Conservation (phyloP, 2,888 invertebrate species). For the Tigriopus californicus region DNA sequence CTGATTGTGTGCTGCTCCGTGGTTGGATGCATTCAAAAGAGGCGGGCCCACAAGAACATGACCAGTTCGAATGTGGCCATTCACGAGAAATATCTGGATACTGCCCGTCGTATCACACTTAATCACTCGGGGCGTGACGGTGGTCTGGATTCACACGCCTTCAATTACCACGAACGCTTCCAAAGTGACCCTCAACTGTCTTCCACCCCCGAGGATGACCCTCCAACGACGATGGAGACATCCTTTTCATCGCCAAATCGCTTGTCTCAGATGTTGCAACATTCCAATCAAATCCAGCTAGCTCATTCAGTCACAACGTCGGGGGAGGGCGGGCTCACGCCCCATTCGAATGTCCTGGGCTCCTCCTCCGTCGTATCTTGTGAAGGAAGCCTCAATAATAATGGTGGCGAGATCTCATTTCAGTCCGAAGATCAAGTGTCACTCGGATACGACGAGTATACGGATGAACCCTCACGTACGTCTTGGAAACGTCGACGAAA, state of each 20-base stretch:
- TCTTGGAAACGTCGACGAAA: constrained; percentile 9
- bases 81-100: constrained; percentile 9
- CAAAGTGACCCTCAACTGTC: background rate
- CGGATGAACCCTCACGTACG: constrained; percentile 5
- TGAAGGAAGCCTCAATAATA: background rate
- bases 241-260: constrained; percentile 3
- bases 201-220: background rate
- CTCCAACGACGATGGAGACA: background rate
- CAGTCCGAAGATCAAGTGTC: background rate
- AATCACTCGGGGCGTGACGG: background rate
- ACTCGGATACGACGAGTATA: constrained; percentile 12
- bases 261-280: background rate
- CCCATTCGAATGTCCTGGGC: background rate
- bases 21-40: background rate
- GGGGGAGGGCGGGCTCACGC: background rate
- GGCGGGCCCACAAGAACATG: background rate
- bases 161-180: too few species aligned
- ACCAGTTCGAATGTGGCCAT: constrained; percentile 3
- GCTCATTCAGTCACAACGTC: too few species aligned
- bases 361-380: background rate
- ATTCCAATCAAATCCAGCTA: background rate
- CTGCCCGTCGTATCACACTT: background rate
- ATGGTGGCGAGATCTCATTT: too few species aligned
- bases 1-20: constrained; percentile 7
- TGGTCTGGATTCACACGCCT: background rate